Evolutionary conservation across 1,140 invertebrate genomes (phyloP).

Genomic region (Drosophila triauraria): DNA sequence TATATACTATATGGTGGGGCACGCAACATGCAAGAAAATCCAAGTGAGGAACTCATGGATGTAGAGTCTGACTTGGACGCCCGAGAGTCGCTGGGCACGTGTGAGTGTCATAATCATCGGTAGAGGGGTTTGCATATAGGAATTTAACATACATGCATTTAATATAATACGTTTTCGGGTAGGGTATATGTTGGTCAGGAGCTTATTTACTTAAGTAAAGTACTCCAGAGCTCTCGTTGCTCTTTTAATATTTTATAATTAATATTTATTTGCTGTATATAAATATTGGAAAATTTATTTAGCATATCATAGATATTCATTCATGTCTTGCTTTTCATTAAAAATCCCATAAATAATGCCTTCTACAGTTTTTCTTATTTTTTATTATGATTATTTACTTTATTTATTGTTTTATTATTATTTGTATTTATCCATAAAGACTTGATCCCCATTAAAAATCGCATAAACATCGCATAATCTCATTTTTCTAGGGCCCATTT

Average conservation of each 20-base stretch:
- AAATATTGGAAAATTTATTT: neutral
- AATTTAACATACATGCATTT: slow-evolving; percentile 10
- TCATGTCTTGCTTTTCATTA: too few relatives aligned
- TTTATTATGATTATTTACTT: too few relatives aligned
- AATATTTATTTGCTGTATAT: neutral
- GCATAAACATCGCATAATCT: too few relatives aligned
- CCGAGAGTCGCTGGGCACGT: slow-evolving; percentile 46
- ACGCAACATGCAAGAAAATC: slow-evolving; percentile 59
- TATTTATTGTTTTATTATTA: neutral
- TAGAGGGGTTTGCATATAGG: slow-evolving; percentile 22
- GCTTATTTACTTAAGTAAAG: neutral
- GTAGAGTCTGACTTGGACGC: slow-evolving; percentile 28
- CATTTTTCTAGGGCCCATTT: neutral
- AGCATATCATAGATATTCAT: too few relatives aligned
- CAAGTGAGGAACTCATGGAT: slow-evolving; percentile 46
- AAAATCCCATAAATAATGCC: too few relatives aligned
- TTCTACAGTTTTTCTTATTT: too few relatives aligned
- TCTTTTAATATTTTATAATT: neutral
- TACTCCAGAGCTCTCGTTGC: too few relatives aligned
- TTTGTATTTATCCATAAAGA: too few relatives aligned
- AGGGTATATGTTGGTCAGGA: slow-evolving; percentile 3
- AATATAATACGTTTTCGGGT: slow-evolving; percentile 2
- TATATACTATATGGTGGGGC: slow-evolving; percentile 25
- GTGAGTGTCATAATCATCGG: slow-evolving; percentile 64
- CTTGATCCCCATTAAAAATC: too few relatives aligned